These are phyloP conservation scores for Nebria salina DNA, from an alignment of 2,888 invertebrate genomes.

Conservation along the genomic window DNA sequence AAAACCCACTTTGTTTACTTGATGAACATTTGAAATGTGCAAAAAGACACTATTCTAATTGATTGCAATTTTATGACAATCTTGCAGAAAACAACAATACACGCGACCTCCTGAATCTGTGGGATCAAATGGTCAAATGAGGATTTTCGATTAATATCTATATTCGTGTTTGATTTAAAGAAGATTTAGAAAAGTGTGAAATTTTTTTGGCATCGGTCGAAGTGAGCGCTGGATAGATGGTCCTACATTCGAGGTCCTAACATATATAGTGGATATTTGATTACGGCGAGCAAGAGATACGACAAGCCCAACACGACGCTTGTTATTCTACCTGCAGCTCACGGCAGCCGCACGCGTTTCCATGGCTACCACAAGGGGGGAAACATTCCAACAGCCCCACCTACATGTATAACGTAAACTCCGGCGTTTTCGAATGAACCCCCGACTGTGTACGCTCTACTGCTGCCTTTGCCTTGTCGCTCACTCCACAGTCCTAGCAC, in stretches of 20 bases:
- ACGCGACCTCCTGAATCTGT: too few species aligned
- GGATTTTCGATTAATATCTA: too few species aligned
- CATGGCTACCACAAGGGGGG: slow-evolving; percentile 29
- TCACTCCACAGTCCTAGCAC: slow-evolving; percentile 30
- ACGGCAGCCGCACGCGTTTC: slow-evolving; percentile 29
- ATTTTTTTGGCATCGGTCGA: too few species aligned
- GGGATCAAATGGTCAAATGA: too few species aligned
- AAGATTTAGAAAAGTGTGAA: too few species aligned
- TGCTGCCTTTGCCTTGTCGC: slow-evolving; percentile 13
- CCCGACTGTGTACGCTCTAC: neutral
- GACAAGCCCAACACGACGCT: slow-evolving; percentile 30
- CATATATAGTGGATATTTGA: slow-evolving; percentile 20
- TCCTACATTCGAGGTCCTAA: too few species aligned
- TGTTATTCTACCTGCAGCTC: slow-evolving; percentile 47
- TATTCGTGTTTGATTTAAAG: too few species aligned
- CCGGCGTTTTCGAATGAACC: neutral
- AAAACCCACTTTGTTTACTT: slow-evolving; percentile 43
- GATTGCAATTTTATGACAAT: neutral
- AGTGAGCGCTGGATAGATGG: too few species aligned
- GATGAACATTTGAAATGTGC: slow-evolving; percentile 44
- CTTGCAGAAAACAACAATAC: neutral
- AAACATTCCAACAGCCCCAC: slow-evolving; percentile 25
- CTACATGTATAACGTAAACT: slow-evolving; percentile 5
- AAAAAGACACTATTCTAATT: slow-evolving; percentile 21
- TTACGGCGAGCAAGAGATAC: slow-evolving; percentile 10